Evolutionary conservation across 2,113 vertebrate genomes (phyloP).

Genomic region (Prionailurus viverrinus): DNA sequence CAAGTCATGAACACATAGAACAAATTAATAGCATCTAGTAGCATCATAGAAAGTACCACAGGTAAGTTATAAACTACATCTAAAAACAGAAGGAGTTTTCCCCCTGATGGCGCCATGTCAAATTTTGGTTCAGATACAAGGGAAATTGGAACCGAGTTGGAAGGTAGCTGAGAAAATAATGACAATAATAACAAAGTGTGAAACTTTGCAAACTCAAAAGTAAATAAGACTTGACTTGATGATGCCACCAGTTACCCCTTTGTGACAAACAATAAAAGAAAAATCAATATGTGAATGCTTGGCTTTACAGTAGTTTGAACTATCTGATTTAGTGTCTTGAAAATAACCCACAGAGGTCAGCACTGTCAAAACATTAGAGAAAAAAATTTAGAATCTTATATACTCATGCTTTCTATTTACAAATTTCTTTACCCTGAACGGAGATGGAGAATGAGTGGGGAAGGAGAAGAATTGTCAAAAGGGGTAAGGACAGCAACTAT

Average conservation of each 20-base stretch:
- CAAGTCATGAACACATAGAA: background rate
- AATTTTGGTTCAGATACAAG: background rate
- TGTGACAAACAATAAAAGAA: background rate
- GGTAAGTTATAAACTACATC: background rate
- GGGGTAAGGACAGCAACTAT: background rate
- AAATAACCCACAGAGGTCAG: slow-evolving; percentile 9
- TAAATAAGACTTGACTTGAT: background rate
- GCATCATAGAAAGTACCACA: background rate
- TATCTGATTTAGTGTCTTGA: background rate
- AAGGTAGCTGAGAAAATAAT: background rate
- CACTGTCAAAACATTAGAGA: background rate
- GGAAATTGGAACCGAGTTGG: background rate
- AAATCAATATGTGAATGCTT: background rate
- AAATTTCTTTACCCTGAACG: background rate
- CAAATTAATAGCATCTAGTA: background rate
- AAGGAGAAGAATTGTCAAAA: background rate
- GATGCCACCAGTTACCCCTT: background rate
- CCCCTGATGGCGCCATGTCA: background rate
- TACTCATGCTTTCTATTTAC: background rate
- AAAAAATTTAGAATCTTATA: background rate
- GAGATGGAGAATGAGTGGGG: background rate
- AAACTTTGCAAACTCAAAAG: background rate
- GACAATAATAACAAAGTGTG: background rate
- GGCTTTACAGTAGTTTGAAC: background rate
- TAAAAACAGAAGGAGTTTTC: background rate